A percentile compares a stretch with the other conserved stretches of the same genome.
phyloP scores from a whole-genome alignment of 2,888 invertebrate genomes.

The Craniophora ligustri region DNA sequence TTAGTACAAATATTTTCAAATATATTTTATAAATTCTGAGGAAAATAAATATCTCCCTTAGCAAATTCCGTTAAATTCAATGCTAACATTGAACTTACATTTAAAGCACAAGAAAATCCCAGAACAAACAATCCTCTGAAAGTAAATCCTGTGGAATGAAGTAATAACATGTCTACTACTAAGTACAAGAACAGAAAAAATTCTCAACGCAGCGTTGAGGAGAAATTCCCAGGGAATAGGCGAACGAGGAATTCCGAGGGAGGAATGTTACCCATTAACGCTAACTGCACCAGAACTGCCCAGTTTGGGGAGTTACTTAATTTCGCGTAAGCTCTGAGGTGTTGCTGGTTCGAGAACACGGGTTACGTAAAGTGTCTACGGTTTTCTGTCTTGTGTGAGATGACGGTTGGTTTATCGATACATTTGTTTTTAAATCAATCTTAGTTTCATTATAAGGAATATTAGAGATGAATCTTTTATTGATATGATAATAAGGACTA shows the following conservation, averaged over 20 bases:
- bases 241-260: constrained; percentile 56
- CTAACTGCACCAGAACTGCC: constrained; percentile 67
- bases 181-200: constrained; percentile 49
- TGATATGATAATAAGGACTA: too few species aligned
- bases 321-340: constrained; percentile 60
- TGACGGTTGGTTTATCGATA: constrained; percentile 8
- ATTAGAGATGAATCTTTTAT: too few species aligned
- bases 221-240: constrained; percentile 52
- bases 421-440: too few species aligned
- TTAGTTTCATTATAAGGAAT: too few species aligned
- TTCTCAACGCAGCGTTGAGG: constrained; percentile 40
- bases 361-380: constrained; percentile 35
- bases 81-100: not conserved
- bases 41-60: too few species aligned
- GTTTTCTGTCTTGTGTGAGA: constrained; percentile 9
- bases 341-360: constrained; percentile 41
- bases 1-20: too few species aligned
- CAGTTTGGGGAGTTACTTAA: constrained; percentile 66
- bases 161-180: constrained; percentile 46
- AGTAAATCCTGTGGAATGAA: constrained; percentile 46
- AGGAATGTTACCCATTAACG: constrained; percentile 70
- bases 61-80: constrained; percentile 5
- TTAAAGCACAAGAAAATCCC: constrained; percentile 17
- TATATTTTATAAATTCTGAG: too few species aligned
- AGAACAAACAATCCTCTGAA: constrained; percentile 6